Percentiles rank a stretch among this genome's conserved stretches.
Conservation (phyloP, 2,888 invertebrate genomes). For the Timema podura region DNA sequence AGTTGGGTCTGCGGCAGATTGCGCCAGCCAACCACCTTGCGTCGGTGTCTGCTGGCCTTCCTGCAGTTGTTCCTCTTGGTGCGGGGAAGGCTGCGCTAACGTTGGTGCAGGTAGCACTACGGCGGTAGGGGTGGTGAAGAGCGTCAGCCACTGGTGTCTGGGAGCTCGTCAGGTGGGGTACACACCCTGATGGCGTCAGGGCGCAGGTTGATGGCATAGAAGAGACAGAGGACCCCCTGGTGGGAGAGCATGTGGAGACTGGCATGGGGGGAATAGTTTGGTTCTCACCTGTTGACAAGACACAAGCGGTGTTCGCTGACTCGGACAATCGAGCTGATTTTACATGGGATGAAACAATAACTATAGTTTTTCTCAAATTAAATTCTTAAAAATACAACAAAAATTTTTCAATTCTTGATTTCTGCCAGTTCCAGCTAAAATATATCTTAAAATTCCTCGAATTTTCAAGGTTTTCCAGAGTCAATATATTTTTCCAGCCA, state of each 20-base stretch:
- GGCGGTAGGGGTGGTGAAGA: constrained; percentile 14
- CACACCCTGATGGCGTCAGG: constrained; percentile 58
- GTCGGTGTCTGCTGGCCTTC: constrained; percentile 19
- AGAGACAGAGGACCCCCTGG: constrained; percentile 71
- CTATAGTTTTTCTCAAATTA: too few relatives aligned
- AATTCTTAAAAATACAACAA: background rate
- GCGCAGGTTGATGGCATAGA: constrained; percentile 68
- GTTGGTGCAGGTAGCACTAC: background rate
- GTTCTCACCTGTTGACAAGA: constrained; percentile 51
- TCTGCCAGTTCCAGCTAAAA: too few relatives aligned
- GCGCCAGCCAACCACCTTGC: background rate
- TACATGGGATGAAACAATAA: too few relatives aligned
- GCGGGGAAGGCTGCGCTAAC: background rate
- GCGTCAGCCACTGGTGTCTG: constrained; percentile 39
- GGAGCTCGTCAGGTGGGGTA: constrained; percentile 53
- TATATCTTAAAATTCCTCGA: too few relatives aligned
- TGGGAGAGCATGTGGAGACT: constrained; percentile 71
- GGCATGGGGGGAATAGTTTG: constrained; percentile 70
- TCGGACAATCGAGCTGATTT: background rate
- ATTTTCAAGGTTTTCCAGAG: too few relatives aligned
- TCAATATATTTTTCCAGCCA: too few relatives aligned
- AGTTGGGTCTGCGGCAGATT: background rate
- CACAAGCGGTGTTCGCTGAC: background rate
- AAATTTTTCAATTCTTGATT: too few relatives aligned
- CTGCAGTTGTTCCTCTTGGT: constrained; percentile 17